Base-by-base conservation (phyloP, 2,888 invertebrate species). In the Poecilobothrus nobilitatus region DNA sequence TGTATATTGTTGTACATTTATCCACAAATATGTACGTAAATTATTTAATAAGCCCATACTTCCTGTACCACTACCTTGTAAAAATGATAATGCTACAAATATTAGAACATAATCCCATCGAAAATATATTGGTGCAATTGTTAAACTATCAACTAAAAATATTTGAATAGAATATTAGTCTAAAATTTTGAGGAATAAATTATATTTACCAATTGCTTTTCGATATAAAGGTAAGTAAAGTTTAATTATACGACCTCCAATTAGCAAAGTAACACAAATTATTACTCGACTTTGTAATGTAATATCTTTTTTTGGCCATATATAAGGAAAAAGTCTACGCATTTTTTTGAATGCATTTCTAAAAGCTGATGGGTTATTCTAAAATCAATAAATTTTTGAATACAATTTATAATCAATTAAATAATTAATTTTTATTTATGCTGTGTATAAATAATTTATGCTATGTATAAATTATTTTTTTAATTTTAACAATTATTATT, bases 21-120 rank as follows among this genome's bases (percentile, higher is more conserved):
- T 96, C 98, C 98, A 99, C 2, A 98, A 83, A 78, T 95, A 94
- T 0, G 92, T 90, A 63, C 97, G 86, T 15, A 95, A 76, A 81
- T 97, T 97, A 81, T 96, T 97, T 66, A 98, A 83, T 67, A 97
- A 83, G 0, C 98, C 98, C 91, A 94, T 95, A 1, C 91, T 88
- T 1, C 94, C 95, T 1, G 92, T 91, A 66, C 96, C 97, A 12
- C 96, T 95, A 2, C 98, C 98, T 86, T 97, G 97, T 37, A 65
- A 65, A 80, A 97, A 96, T 82, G 96, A 95, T 75, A 98, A 88
- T 1, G 83, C 84, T 33, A 94, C 94, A 79, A 94, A 97, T 69
- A 92, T 87, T 21, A 95, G 80, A 69, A 99, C 90, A 75, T 90
- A 88, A 78, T 97, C 95, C 94, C 95, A 98, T 74, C 94, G 88